phyloP scores from a whole-genome alignment of 2,888 invertebrate species.

The Deroplatys truncata region DNA sequence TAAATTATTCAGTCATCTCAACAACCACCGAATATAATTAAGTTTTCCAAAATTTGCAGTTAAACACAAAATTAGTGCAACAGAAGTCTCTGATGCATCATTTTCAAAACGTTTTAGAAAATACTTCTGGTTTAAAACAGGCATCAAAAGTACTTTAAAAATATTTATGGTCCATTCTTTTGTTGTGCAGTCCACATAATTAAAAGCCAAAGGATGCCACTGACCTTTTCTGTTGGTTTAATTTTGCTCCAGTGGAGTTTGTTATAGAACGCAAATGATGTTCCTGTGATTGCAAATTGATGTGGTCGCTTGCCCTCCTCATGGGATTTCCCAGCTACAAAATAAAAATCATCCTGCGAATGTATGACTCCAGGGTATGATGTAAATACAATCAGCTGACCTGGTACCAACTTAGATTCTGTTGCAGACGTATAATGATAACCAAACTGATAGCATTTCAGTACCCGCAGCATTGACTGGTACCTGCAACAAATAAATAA shows the following conservation, averaged over 20 bases:
- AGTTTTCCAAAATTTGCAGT: no score
- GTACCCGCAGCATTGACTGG: conserved; percentile 73
- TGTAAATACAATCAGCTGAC: conserved; percentile 68
- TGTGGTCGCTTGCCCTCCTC: neutral
- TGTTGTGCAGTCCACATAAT: no score
- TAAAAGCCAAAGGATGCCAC: no score
- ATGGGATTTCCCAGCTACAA: conserved; percentile 49
- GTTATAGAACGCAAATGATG: conserved; percentile 73
- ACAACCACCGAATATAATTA: no score
- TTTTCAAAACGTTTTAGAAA: no score
- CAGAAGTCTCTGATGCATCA: no score
- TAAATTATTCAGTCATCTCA: no score
- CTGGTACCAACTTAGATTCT: conserved; percentile 56
- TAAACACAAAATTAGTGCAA: no score
- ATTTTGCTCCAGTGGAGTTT: conserved; percentile 64
- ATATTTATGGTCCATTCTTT: no score
- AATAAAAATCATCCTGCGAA: conserved; percentile 80
- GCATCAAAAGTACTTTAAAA: no score
- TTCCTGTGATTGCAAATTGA: conserved; percentile 61
- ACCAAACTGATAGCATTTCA: conserved; percentile 79
- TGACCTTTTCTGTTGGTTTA: conserved; percentile 56
- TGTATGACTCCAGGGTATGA: conserved; percentile 79
- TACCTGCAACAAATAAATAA: conserved; percentile 55
- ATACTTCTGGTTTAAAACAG: no score
- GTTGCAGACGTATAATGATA: conserved; percentile 56